These are phyloP conservation scores for Oithona nana DNA, from an alignment of 2,888 invertebrate species.

Conservation along the genomic window DNA sequence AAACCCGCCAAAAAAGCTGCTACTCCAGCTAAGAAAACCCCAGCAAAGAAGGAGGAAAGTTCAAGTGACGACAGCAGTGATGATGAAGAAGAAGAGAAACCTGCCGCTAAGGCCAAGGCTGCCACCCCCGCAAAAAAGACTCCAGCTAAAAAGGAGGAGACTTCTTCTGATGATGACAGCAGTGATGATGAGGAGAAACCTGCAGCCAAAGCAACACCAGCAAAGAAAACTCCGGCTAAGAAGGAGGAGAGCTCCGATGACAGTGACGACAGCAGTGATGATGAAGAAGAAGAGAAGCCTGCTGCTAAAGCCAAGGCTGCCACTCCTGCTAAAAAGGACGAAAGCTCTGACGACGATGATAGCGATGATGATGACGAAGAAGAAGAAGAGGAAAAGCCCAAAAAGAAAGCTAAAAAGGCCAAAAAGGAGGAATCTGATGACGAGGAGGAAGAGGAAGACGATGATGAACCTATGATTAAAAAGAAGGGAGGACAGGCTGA, in stretches of 20 bases:
- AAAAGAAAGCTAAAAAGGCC: neutral
- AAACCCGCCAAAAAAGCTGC: neutral
- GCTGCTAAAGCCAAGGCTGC: neutral
- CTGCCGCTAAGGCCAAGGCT: slow-evolving; percentile 1
- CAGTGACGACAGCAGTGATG: neutral
- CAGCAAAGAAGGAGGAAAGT: neutral
- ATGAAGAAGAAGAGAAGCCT: slow-evolving; percentile 4
- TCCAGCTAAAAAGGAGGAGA: neutral
- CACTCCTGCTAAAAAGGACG: neutral
- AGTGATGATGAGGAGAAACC: neutral
- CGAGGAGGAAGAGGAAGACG: slow-evolving; percentile 5
- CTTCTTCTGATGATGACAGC: slow-evolving; percentile 4
- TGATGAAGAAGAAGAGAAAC: neutral
- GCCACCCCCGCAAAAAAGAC: neutral
- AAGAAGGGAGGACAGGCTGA: neutral
- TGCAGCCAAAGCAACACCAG: neutral
- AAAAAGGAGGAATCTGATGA: neutral
- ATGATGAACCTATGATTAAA: neutral
- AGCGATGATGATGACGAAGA: neutral
- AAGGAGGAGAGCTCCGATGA: neutral
- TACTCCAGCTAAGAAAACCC: neutral
- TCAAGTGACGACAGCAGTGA: neutral
- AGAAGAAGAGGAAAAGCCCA: neutral
- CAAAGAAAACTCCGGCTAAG: neutral
- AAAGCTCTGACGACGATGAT: slow-evolving; percentile 2